These are phyloP conservation scores for Thera britannica DNA, from an alignment of 2,888 invertebrate genomes.

Conservation along the genomic window DNA sequence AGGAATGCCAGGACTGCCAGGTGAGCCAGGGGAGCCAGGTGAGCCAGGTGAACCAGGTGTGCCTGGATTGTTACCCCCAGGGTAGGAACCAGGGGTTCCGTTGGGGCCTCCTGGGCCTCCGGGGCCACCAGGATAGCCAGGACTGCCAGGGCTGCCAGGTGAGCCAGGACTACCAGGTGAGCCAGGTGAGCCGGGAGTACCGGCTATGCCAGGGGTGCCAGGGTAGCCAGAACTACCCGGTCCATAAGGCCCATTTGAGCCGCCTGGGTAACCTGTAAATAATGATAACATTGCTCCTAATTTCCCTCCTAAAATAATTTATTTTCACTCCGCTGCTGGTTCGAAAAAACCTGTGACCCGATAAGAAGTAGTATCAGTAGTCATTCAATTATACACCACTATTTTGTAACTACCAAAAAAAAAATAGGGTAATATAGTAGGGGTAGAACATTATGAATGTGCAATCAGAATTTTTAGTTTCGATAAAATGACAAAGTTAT, in stretches of 20 bases:
- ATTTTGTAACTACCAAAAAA: too few species aligned
- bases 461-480: too few species aligned
- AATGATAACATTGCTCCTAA: not conserved
- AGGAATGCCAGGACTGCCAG: slow-evolving; percentile 33
- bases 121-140: slow-evolving; percentile 38
- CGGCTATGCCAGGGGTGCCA: not conserved
- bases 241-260: slow-evolving; percentile 44
- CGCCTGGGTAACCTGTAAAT: slow-evolving; percentile 23
- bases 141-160: slow-evolving; percentile 47
- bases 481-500: too few species aligned
- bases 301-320: too few species aligned
- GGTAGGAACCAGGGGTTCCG: not conserved
- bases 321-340: too few species aligned
- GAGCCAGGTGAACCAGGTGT: slow-evolving; percentile 5
- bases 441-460: too few species aligned
- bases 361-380: too few species aligned
- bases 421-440: too few species aligned
- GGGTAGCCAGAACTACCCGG: slow-evolving; percentile 13
- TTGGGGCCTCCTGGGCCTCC: too few species aligned
- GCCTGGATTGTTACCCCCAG: slow-evolving; percentile 35
- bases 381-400: too few species aligned
- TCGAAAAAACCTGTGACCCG: too few species aligned
- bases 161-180: slow-evolving; percentile 39
- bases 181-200: slow-evolving; percentile 10
- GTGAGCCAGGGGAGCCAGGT: not conserved